phyloP scores from a whole-genome alignment of 2,888 invertebrate genomes.

The Diaprepes abbreviatus region DNA sequence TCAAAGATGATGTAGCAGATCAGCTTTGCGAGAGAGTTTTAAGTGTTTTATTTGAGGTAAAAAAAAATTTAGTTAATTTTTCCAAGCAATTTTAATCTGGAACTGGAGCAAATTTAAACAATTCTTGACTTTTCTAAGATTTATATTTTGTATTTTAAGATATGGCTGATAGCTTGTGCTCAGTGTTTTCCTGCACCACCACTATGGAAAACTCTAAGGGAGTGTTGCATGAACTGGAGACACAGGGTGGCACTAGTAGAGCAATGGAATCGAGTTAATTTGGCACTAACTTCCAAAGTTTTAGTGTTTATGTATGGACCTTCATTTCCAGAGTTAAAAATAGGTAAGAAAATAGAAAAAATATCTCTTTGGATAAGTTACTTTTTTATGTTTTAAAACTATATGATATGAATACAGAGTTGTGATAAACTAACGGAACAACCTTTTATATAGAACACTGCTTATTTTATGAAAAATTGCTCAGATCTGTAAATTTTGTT shows the following conservation, averaged over 20 bases:
- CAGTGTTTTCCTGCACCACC: constrained; percentile 95
- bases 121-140: too few species aligned
- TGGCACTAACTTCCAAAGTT: constrained; percentile 88
- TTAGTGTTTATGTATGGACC: constrained; percentile 92
- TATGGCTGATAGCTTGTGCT: constrained; percentile 81
- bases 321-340: constrained; percentile 83
- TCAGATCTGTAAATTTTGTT: too few species aligned
- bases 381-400: too few species aligned
- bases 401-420: too few species aligned
- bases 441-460: too few species aligned
- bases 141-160: constrained; percentile 60
- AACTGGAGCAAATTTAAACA: too few species aligned
- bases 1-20: constrained; percentile 92
- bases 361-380: too few species aligned
- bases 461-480: too few species aligned
- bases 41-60: constrained; percentile 91
- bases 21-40: constrained; percentile 94
- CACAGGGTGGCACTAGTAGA: constrained; percentile 93
- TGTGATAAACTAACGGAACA: too few species aligned
- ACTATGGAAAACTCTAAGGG: constrained; percentile 94
- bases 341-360: too few species aligned
- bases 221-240: constrained; percentile 94
- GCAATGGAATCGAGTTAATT: constrained; percentile 95
- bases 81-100: too few species aligned
- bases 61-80: too few species aligned